A percentile compares a stretch with the other conserved stretches of the same genome.
phyloP scores from a whole-genome alignment of 2,113 vertebrate genomes.

The Bufo gargarizans region DNA sequence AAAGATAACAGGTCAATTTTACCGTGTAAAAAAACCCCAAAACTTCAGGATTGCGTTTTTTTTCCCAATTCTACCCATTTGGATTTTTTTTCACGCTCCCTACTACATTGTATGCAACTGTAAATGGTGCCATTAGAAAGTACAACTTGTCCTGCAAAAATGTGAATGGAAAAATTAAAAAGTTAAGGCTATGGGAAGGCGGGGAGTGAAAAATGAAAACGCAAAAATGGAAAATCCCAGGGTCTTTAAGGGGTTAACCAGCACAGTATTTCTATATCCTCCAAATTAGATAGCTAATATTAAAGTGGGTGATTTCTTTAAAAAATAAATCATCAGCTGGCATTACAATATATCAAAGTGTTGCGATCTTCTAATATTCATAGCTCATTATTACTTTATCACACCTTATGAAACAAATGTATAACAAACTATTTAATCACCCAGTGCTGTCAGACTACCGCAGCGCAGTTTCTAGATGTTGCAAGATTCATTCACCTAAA shows the following conservation, averaged over 20 bases:
- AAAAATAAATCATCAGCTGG: background rate
- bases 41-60: too few species aligned
- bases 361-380: conserved; percentile 28
- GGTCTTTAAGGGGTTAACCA: background rate
- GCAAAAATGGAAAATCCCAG: too few species aligned
- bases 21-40: too few species aligned
- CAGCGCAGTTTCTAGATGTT: conserved; percentile 2
- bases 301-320: background rate
- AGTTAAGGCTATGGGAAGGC: too few species aligned
- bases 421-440: conserved; percentile 20
- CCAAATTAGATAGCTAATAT: background rate
- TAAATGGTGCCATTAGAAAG: too few species aligned
- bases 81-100: too few species aligned
- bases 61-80: too few species aligned
- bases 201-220: too few species aligned
- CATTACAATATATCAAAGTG: background rate
- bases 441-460: background rate
- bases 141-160: too few species aligned
- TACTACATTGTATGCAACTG: too few species aligned
- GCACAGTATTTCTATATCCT: background rate
- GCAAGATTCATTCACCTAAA: conserved; percentile 28
- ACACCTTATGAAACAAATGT: conserved; percentile 25
- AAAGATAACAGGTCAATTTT: too few species aligned
- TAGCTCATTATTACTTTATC: conserved; percentile 45
- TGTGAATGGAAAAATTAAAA: too few species aligned